Percentiles rank a stretch among this genome's conserved stretches.
These are phyloP conservation scores for Ariopsis seemanni DNA, from an alignment of 2,113 vertebrate species.

Conservation along the genomic window DNA sequence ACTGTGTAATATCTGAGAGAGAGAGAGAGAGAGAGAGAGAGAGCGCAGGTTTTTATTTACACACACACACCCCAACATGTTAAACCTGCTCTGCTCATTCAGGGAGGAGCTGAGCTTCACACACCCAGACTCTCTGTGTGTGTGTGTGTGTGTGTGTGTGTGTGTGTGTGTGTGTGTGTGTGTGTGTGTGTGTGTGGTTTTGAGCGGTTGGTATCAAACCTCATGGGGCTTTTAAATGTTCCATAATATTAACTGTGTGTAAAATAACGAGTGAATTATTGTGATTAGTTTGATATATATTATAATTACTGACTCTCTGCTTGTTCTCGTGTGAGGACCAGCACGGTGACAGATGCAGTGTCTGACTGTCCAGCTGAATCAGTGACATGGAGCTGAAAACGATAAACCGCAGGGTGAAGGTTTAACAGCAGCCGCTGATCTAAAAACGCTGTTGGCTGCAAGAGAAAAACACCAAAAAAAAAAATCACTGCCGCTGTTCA, in stretches of 20 bases:
- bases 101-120: neutral
- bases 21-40: neutral
- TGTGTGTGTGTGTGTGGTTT: neutral
- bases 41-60: neutral
- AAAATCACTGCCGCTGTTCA: neutral
- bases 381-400: conserved; percentile 77
- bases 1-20: neutral
- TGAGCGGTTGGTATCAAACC: neutral
- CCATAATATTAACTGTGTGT: neutral
- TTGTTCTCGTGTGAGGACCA: conserved; percentile 77
- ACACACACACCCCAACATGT: neutral
- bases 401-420: conserved; percentile 75
- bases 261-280: neutral
- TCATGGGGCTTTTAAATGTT: neutral
- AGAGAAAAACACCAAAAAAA: neutral
- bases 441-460: conserved; percentile 66
- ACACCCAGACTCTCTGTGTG: neutral
- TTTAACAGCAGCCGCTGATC: conserved; percentile 77
- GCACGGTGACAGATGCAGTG: conserved; percentile 69
- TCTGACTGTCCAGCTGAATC: conserved; percentile 69
- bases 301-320: conserved; percentile 76
- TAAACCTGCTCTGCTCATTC: conserved; percentile 7
- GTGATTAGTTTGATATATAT: neutral
- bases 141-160: neutral
- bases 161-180: neutral